Conservation (phyloP, 2,888 invertebrate species). For the Sminthurinus aureus region DNA sequence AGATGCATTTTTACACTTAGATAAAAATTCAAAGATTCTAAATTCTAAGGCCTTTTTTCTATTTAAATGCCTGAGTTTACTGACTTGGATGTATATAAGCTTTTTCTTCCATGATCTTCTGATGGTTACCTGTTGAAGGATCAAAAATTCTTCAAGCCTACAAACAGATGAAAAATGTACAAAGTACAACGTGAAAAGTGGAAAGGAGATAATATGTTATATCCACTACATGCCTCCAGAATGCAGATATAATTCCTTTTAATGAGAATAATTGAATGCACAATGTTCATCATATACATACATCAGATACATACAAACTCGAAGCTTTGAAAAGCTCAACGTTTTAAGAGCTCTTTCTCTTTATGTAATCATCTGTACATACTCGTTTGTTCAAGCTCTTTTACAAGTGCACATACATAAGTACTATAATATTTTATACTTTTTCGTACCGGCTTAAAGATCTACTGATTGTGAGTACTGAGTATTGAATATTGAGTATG, state of each 20-base stretch:
- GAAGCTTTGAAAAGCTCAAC: no score
- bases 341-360: conserved; percentile 24
- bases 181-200: no score
- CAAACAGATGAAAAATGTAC: not conserved
- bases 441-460: not conserved
- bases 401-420: not conserved
- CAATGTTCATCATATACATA: no score
- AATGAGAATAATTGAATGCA: conserved; percentile 19
- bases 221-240: no score
- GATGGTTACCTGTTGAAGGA: not conserved
- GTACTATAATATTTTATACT: not conserved
- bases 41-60: not conserved
- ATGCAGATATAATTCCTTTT: conserved; percentile 20
- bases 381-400: not conserved
- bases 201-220: no score
- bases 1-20: not conserved
- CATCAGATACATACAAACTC: conserved; percentile 13
- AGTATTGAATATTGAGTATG: not conserved
- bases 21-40: not conserved
- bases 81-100: no score
- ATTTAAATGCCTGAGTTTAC: not conserved
- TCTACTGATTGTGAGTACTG: not conserved
- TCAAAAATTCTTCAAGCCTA: not conserved
- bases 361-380: not conserved
- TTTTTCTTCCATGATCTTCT: no score